Base-by-base conservation (phyloP, 2,888 invertebrate species). In the Trachelus tabidus region DNA sequence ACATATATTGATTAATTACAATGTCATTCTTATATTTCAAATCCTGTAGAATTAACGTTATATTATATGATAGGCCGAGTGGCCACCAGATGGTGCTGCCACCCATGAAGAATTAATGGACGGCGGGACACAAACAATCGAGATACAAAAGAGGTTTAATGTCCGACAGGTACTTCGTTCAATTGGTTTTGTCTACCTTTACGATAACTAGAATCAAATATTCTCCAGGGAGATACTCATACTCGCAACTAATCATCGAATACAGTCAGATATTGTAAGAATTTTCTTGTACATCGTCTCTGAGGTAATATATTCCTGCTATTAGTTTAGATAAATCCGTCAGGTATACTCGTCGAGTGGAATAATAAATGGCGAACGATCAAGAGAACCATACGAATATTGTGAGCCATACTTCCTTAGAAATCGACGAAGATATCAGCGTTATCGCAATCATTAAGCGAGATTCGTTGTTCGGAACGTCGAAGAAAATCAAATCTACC, bases 71-170 rank as follows among this genome's bases (percentile, higher is more conserved):
- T 79, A 79, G 74, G 73, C 69, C n/a, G 33, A 73, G 73, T 77
- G 71, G n/a, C 81, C 81, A 78, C 76, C 80, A 81, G 81, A 79
- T 80, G 81, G 81, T 81, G 80, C 81, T 81, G 80, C 77, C 56
- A 79, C 76, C 73, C 75, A 76, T 77, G 73, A 77, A 56, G 56
- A 56, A 56, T 23, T 56, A 56, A 56, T 56, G 56, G 69, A 75
- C 34, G 40, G 40, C 71, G 30, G 34, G 37, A 56, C 12, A 23
- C 74, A 77, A 81, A 81, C 80, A 80, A 75, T 68, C 34, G 79
- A 76, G 77, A 75, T 68, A 56, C 77, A 77, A 77, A 15, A 34
- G 56, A 23, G 56, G 56, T 56, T 23, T 56, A 23, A 56, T 56
- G 56, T 56, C 56, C 56, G 56, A 56, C 56, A 56, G 56, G 56